These are phyloP conservation scores for Cephalotes varians DNA, from an alignment of 2,888 invertebrate genomes.

Conservation along the genomic window DNA sequence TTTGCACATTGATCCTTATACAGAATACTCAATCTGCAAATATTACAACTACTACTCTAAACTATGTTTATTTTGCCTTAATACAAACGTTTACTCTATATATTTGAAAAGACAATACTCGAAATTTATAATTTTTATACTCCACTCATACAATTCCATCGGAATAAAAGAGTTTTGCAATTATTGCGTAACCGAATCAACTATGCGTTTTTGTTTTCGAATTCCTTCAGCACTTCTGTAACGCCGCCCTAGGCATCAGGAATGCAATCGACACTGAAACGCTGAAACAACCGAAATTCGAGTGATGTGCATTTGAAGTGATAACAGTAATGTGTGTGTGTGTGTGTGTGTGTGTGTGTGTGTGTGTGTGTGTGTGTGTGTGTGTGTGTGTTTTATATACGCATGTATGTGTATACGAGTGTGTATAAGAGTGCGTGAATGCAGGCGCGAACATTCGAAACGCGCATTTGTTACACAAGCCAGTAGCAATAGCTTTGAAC, in stretches of 20 bases:
- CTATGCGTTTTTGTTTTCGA: not conserved
- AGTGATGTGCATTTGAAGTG: constrained; percentile 31
- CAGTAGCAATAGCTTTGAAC: constrained; percentile 43
- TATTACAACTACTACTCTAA: not conserved
- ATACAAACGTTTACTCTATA: not conserved
- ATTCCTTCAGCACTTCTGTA: constrained; percentile 25
- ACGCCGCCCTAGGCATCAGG: constrained; percentile 10
- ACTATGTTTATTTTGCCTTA: not conserved
- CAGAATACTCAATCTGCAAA: not conserved
- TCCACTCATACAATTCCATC: not conserved
- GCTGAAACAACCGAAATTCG: constrained; percentile 37
- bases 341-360: not conserved
- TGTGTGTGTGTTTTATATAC: not conserved
- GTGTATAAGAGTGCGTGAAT: not conserved
- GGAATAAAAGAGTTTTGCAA: not conserved
- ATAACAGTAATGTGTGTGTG: not conserved
- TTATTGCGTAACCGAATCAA: not conserved
- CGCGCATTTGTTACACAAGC: constrained; percentile 45
- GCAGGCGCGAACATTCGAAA: constrained; percentile 26
- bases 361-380: too few species aligned
- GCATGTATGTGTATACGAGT: too few species aligned
- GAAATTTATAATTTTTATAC: not conserved
- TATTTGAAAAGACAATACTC: not conserved
- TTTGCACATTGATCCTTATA: not conserved
- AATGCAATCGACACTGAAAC: constrained; percentile 37